phyloP scores from a whole-genome alignment of 2,797 vertebrate genomes.

The Chloroceryle amazona region DNA sequence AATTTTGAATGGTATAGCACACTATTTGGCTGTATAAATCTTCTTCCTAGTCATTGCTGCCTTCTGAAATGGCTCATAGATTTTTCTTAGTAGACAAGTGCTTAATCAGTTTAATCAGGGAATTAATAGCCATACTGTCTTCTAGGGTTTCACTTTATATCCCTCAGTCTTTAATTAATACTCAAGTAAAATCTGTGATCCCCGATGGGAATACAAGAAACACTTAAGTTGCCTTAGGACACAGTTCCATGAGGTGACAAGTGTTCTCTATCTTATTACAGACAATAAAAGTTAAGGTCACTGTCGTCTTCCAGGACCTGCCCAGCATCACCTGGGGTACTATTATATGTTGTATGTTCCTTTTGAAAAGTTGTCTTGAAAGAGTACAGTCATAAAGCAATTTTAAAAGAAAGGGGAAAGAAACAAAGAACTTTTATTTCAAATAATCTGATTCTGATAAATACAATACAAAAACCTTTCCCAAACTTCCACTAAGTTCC shows the following conservation, averaged over 20 bases:
- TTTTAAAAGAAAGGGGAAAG: not conserved
- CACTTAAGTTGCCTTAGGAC: not conserved
- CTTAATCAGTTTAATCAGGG: slow-evolving; percentile 53
- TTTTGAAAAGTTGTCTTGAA: not conserved
- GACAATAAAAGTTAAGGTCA: not conserved
- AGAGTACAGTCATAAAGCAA: not conserved
- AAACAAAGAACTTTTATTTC: not conserved
- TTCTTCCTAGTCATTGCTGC: not conserved
- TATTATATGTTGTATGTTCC: not conserved
- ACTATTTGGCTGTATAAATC: not conserved
- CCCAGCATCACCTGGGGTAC: not conserved
- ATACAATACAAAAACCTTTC: not conserved
- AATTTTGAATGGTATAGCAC: not conserved
- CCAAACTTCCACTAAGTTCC: not conserved
- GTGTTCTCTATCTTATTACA: not conserved
- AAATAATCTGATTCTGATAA: not conserved
- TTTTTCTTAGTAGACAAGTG: slow-evolving; percentile 24
- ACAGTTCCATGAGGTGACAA: not conserved
- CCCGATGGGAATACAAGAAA: not conserved
- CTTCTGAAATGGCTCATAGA: slow-evolving; percentile 3
- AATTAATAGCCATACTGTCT: slow-evolving; percentile 27
- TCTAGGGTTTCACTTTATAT: slow-evolving; percentile 25
- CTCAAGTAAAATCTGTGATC: slow-evolving; percentile 5
- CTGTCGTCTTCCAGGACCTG: not conserved
- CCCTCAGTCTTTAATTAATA: slow-evolving; percentile 52